A percentile compares a stretch with the other conserved stretches of the same genome.
Conservation (phyloP, 2,888 invertebrate species). For the Pegoplata infirma region DNA sequence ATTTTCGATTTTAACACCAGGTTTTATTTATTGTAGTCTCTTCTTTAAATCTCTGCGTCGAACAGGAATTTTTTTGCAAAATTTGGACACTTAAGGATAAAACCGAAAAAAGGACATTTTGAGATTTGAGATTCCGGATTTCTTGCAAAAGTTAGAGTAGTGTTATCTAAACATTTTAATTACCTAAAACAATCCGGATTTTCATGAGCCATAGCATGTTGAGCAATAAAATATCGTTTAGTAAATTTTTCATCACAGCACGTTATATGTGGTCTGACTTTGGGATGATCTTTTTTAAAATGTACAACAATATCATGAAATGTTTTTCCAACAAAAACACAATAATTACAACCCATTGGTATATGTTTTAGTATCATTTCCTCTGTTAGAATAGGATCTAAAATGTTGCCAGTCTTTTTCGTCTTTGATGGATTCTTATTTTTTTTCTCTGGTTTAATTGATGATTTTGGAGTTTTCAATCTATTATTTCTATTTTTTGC, state of each 20-base stretch:
- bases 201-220: conserved; percentile 76
- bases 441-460: not conserved
- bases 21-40: no score
- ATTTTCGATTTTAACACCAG: no score
- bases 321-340: conserved; percentile 70
- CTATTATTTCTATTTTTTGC: conserved; percentile 8
- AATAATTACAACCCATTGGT: conserved; percentile 76
- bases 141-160: no score
- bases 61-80: no score
- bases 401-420: no score
- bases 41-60: no score
- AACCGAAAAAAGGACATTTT: no score
- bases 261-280: conserved; percentile 70
- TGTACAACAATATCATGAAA: conserved; percentile 74
- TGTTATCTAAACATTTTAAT: no score
- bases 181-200: conserved; percentile 77
- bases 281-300: conserved; percentile 71
- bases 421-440: not conserved
- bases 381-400: conserved; percentile 60
- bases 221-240: conserved; percentile 73
- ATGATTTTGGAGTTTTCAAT: not conserved
- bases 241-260: conserved; percentile 76
- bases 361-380: conserved; percentile 74
- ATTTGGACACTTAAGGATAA: no score
- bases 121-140: no score